Conservation (phyloP, 2,888 invertebrate genomes). For the Zhuqinia jingwanae region DNA sequence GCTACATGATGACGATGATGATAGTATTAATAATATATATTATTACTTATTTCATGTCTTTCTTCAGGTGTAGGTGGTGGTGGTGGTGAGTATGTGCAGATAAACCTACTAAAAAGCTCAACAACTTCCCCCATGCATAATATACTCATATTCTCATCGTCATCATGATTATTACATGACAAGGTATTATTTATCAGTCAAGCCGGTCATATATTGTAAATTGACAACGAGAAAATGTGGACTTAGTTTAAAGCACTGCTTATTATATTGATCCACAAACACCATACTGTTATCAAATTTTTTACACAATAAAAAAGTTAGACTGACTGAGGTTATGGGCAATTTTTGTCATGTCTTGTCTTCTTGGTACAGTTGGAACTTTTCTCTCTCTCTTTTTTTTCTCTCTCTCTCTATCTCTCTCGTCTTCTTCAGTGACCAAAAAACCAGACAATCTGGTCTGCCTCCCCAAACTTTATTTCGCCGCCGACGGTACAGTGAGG, state of each 20-base stretch:
- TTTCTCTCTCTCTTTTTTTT: too few relatives aligned
- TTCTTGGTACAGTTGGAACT: constrained; percentile 49
- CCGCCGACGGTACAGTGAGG: constrained; percentile 56
- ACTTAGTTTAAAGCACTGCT: not conserved
- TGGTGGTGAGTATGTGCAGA: constrained; percentile 33
- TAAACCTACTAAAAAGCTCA: not conserved
- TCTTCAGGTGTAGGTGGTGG: constrained; percentile 54
- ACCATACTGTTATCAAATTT: constrained; percentile 12
- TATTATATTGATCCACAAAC: not conserved
- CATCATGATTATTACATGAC: not conserved
- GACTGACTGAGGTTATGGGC: constrained; percentile 66
- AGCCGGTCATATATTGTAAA: constrained; percentile 3
- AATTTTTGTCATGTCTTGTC: constrained; percentile 25
- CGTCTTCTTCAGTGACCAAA: constrained; percentile 47
- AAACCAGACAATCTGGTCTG: constrained; percentile 73
- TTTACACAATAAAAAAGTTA: constrained; percentile 26
- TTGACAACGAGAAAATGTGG: constrained; percentile 14
- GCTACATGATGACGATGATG: not conserved
- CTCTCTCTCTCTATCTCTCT: too few relatives aligned
- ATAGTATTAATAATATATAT: too few relatives aligned
- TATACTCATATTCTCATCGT: constrained; percentile 1
- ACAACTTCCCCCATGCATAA: constrained; percentile 2
- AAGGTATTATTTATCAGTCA: constrained; percentile 16
- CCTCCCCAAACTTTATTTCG: constrained; percentile 55
- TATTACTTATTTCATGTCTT: not conserved